Evolutionary conservation across 2,113 vertebrate genomes (phyloP).

Genomic region (Cairina moschata): DNA sequence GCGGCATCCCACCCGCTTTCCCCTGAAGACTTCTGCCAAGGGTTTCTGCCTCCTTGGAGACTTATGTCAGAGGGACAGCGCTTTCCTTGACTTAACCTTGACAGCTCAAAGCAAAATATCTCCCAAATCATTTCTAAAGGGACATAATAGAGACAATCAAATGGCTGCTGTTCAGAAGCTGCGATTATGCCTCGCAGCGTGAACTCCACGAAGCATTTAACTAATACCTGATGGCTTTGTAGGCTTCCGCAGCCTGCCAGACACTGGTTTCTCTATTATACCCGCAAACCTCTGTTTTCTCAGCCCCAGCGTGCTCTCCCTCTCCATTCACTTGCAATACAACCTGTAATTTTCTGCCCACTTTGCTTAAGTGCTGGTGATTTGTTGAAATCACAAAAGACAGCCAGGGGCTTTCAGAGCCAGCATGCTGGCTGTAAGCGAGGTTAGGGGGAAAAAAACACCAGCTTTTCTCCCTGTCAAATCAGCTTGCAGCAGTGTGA

Average conservation of each 20-base stretch:
- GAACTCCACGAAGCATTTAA: constrained; percentile 58
- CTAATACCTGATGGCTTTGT: constrained; percentile 65
- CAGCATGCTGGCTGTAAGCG: not conserved
- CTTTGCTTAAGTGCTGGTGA: constrained; percentile 73
- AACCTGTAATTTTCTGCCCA: constrained; percentile 75
- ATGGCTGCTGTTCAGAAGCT: constrained; percentile 49
- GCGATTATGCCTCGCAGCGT: constrained; percentile 61
- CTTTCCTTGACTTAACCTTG: constrained; percentile 63
- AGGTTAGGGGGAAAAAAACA: not conserved
- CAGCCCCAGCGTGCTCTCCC: constrained; percentile 50
- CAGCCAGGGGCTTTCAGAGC: constrained; percentile 48
- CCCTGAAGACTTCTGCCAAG: not conserved
- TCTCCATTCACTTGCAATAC: constrained; percentile 64
- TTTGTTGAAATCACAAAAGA: constrained; percentile 74
- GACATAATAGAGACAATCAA: constrained; percentile 66
- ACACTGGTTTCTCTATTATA: constrained; percentile 20
- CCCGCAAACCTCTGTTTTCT: constrained; percentile 41
- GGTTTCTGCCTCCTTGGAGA: not conserved
- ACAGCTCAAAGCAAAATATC: constrained; percentile 28
- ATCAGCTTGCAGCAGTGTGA: not conserved
- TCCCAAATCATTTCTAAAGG: constrained; percentile 41
- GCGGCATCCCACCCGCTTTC: not conserved
- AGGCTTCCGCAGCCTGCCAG: constrained; percentile 1
- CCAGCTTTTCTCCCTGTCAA: not conserved
- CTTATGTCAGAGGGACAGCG: not conserved